Conservation (phyloP, 2,797 vertebrate species). For the Eleutherodactylus coqui region DNA sequence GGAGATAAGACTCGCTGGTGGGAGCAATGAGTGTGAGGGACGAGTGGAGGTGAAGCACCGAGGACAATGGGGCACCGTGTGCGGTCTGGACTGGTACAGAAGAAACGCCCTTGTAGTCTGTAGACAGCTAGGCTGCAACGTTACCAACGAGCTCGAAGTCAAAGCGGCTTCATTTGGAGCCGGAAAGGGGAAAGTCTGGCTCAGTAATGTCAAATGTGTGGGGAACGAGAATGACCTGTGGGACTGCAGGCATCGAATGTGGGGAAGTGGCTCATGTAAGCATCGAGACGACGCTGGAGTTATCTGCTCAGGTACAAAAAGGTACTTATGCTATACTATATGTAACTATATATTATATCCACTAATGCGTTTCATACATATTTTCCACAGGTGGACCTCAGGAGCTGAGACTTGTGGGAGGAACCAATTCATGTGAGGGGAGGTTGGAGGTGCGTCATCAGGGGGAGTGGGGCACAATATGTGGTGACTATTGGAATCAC, state of each 20-base stretch:
- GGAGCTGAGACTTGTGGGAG: slow-evolving; percentile 37
- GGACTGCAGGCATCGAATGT: not conserved
- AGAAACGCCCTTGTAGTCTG: slow-evolving; percentile 11
- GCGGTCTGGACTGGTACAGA: slow-evolving; percentile 20
- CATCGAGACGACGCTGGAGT: slow-evolving; percentile 31
- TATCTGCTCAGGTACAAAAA: slow-evolving; percentile 42
- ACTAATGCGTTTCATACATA: not conserved
- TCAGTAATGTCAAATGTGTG: not conserved
- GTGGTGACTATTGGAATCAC: not conserved
- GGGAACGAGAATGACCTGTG: not conserved
- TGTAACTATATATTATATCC: no score
- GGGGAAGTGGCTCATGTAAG: not conserved
- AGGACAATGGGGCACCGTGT: slow-evolving; percentile 43
- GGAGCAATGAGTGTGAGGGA: slow-evolving; percentile 26
- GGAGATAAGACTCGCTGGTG: slow-evolving; percentile 33
- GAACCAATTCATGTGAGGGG: slow-evolving; percentile 19
- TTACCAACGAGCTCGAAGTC: not conserved
- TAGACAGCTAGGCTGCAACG: slow-evolving; percentile 41
- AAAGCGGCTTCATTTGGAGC: slow-evolving; percentile 14
- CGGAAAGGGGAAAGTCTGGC: slow-evolving; percentile 37
- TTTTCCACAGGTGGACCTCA: not conserved
- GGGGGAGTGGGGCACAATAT: slow-evolving; percentile 26
- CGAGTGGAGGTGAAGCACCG: slow-evolving; percentile 38
- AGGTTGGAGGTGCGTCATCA: slow-evolving; percentile 25
- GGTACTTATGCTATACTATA: not conserved